Evolutionary conservation across 1,140 invertebrate genomes (phyloP), one percentile per base, ranked within the genome.

Genomic region (Drosophila funebris): DNA sequence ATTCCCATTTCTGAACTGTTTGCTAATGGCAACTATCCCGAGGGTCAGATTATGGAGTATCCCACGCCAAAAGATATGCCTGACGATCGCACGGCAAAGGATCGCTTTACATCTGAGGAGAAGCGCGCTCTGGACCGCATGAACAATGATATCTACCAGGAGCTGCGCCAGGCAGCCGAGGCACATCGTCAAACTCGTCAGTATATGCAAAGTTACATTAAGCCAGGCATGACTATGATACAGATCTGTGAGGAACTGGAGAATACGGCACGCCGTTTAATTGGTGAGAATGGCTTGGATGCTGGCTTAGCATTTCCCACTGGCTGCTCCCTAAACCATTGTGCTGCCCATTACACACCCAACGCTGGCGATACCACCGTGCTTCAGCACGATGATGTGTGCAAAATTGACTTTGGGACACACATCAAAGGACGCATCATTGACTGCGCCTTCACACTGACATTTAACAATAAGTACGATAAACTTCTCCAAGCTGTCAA

Each of bases 321-420:
- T 39, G 99, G 99, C 0, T 99, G 99, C 90, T 99, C 98, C 4
- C 94, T 99, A 14, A 99, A 99, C 93, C 96, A 99, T 92, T 99
- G 98, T 92, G 99, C 99, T 74, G 99, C 99, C 63, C 99, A 99
- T 93, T 99, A 99, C 90, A 99, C 99, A 13, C 99, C 99, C 43
- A 99, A 99, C 93, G 97, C 97, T 69, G 99, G 99, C 11, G 99
- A 99, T 92, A 94, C 95, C 2, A 99, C 98, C 0, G 97, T 99
- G 16, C 93, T 99, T 11, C 94, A 96, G 71, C 97, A 97, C 88
- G 98, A 99, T 91, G 99, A 99, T 93, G 98, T 99, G 2, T 98
- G 98, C 58, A 99, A 99, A 93, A 99, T 99, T 90, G 99, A 99
- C 93, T 99, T 99, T 93, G 99, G 99, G 56, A 99, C 98, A 27